A percentile compares a stretch with the other conserved stretches of the same genome.
These are phyloP conservation scores for Dioctria rufipes DNA, from an alignment of 2,888 invertebrate genomes.

Conservation along the genomic window DNA sequence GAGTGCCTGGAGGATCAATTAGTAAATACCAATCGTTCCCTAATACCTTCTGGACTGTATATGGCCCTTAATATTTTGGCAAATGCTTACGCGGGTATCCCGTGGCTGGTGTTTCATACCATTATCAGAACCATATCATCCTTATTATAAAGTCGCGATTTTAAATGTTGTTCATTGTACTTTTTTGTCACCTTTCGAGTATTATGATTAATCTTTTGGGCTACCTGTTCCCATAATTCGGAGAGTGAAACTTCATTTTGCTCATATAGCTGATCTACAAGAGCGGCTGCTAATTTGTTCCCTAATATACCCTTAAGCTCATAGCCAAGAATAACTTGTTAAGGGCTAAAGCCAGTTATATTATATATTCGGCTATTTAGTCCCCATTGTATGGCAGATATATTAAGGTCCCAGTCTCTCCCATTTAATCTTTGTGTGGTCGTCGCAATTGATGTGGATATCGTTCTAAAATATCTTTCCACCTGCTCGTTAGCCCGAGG, in stretches of 20 bases:
- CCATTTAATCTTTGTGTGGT: constrained; percentile 21
- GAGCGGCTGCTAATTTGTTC: constrained; percentile 52
- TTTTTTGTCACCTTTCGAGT: constrained; percentile 25
- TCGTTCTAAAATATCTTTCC: constrained; percentile 47
- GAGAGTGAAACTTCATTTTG: constrained; percentile 45
- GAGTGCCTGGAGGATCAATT: not conserved
- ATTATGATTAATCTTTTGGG: constrained; percentile 34
- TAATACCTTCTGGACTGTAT: not conserved
- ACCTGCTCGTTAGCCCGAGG: constrained; percentile 57
- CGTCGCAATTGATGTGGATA: constrained; percentile 22
- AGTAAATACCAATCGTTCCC: not conserved
- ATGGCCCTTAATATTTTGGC: not conserved
- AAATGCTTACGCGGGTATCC: not conserved
- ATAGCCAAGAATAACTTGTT: constrained; percentile 52
- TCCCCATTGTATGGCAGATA: constrained; percentile 56
- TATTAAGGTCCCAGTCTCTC: constrained; percentile 58
- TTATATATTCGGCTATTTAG: constrained; percentile 53
- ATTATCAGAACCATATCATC: constrained; percentile 1
- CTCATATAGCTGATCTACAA: constrained; percentile 48
- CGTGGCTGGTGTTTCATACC: not conserved
- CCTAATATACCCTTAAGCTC: constrained; percentile 48
- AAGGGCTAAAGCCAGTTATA: constrained; percentile 53
- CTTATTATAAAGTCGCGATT: not conserved
- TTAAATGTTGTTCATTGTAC: constrained; percentile 39
- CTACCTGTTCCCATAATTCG: constrained; percentile 22